Evolutionary conservation across 2,888 invertebrate species (phyloP), one percentile per base, ranked within the genome.

Genomic region (Conistra vaccinii): DNA sequence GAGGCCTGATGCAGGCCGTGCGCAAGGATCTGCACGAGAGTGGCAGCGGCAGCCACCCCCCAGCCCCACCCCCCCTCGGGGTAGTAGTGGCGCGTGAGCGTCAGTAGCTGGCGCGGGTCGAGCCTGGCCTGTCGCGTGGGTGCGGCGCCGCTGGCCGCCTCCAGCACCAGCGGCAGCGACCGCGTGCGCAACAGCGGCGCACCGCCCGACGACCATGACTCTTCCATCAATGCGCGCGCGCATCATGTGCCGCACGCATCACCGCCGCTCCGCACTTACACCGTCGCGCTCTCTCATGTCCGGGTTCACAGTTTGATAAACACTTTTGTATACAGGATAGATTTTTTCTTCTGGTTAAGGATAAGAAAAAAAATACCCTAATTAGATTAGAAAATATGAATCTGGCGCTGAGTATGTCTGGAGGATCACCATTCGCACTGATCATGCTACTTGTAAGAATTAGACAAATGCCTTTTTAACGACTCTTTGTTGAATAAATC

Each of bases 41-140:
- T 97, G 29, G 98, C 98, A 42, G 97, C 98, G 29, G 97, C 96
- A 2, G 98, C 97, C 69, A 98, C 97, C 70, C 98, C 97, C 98
- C 98, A 98, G 10, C 98, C 98, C 98, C 98, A 98, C 0, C 98
- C 98, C 12, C 98, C 98, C 94, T 98, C 98, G 51, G 98, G 98
- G 93, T 98, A 98, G 94, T 98, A 98, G 91, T 98, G 98, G 89
- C 98, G 98, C 85, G 98, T 97, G 85, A 98, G 96, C 14, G 98
- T 98, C 73, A 98, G 96, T 87, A 98, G 94, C 79, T 97, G 97
- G 79, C 97, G 96, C 58, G 96, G 97, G 92, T 96, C 96, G 91
- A 96, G 96, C 92, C 92, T 96, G 91, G 93, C 91, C 92, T 93
- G 94, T 90, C 94, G 95, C 91, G 94, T 91, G 87, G 96, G 96